A percentile compares a stretch with the other conserved stretches of the same genome.
These are phyloP conservation scores for Circaetus gallicus DNA, from an alignment of 2,113 vertebrate species.

Conservation along the genomic window DNA sequence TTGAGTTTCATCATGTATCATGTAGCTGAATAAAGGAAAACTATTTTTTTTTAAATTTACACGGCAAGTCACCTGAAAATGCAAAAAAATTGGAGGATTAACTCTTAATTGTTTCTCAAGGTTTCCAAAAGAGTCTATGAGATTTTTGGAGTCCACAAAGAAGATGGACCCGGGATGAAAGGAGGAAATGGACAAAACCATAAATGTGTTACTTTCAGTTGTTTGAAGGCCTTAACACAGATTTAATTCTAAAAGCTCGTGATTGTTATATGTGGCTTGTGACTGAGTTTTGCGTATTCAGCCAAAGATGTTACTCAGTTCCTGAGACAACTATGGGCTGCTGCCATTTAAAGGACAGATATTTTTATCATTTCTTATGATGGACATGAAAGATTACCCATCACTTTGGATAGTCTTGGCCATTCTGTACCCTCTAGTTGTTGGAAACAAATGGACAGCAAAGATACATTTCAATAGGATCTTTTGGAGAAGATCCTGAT, in stretches of 20 bases:
- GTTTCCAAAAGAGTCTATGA: neutral
- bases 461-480: neutral
- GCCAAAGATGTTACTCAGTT: neutral
- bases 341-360: neutral
- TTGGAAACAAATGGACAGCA: neutral
- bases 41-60: neutral
- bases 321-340: neutral
- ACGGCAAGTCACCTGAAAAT: neutral
- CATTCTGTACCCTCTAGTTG: neutral
- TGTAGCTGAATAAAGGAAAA: neutral
- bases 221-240: neutral
- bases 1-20: neutral
- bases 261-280: neutral
- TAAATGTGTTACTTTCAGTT: neutral
- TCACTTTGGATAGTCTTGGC: neutral
- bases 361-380: neutral
- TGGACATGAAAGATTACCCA: neutral
- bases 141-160: neutral
- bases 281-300: neutral
- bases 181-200: neutral
- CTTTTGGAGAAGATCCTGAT: neutral
- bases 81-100: fast-evolving
- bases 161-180: neutral
- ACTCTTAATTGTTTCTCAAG: neutral
- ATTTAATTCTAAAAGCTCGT: neutral